These are phyloP conservation scores for Nothoprocta perdicaria DNA, from an alignment of 2,113 vertebrate genomes.

Conservation along the genomic window DNA sequence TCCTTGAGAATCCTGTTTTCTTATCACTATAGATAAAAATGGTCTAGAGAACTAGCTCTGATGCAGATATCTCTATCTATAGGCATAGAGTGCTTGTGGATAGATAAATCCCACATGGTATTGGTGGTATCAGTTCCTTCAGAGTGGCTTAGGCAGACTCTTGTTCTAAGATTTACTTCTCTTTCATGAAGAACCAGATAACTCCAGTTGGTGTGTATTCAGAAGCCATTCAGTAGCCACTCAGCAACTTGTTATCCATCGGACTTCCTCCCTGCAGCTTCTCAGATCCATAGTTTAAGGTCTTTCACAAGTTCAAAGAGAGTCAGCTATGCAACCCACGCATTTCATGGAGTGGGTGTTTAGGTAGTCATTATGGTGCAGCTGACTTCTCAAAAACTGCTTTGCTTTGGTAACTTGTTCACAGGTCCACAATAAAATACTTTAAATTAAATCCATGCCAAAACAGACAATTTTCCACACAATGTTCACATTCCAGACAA, in stretches of 20 bases:
- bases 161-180: background rate
- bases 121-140: rapidly evolving
- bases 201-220: rapidly evolving
- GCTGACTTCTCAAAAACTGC: background rate
- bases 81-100: no score
- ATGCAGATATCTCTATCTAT: background rate
- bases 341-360: background rate
- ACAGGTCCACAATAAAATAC: background rate
- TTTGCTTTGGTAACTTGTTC: background rate
- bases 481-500: no score
- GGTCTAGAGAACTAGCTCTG: background rate
- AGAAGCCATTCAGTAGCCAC: background rate
- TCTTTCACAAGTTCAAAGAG: background rate
- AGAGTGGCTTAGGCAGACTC: background rate
- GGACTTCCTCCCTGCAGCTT: background rate
- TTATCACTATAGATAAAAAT: background rate
- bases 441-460: background rate
- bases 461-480: background rate
- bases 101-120: background rate
- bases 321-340: background rate
- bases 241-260: background rate
- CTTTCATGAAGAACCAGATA: background rate
- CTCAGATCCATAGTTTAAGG: background rate
- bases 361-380: background rate
- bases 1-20: background rate